These are phyloP conservation scores for Helleia helle DNA, from an alignment of 2,888 invertebrate species.

Conservation along the genomic window DNA sequence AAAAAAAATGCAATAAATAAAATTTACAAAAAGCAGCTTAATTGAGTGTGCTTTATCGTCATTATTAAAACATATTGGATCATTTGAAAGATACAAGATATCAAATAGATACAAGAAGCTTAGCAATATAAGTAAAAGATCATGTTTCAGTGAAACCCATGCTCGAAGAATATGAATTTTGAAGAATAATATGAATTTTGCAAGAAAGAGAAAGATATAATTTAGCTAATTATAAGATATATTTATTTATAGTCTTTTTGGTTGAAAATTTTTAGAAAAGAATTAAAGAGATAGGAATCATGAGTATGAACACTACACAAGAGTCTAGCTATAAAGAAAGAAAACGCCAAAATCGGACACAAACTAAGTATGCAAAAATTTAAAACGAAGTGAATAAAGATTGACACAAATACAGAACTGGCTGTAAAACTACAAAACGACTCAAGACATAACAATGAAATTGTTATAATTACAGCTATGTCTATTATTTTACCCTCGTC, in stretches of 20 bases:
- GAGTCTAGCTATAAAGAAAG: not conserved
- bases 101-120: slow-evolving; percentile 1
- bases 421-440: not conserved
- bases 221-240: too few relatives aligned
- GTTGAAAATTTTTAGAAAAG: slow-evolving; percentile 1
- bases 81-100: not conserved
- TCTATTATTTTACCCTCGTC: not conserved
- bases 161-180: slow-evolving; percentile 8
- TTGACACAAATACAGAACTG: slow-evolving; percentile 1
- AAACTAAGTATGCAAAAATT: not conserved
- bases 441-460: not conserved
- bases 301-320: slow-evolving; percentile 6
- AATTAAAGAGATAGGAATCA: slow-evolving; percentile 3
- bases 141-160: slow-evolving; percentile 11
- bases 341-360: not conserved
- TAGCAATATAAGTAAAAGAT: slow-evolving; percentile 9
- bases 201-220: slow-evolving; percentile 1
- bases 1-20: slow-evolving; percentile 1
- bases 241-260: not conserved
- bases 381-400: not conserved
- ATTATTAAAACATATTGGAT: not conserved
- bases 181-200: not conserved
- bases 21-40: slow-evolving; percentile 1
- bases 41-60: slow-evolving; percentile 1
- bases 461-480: not conserved